These are phyloP conservation scores for Phyllostomus hastatus DNA, from an alignment of 2,113 vertebrate species.

Conservation along the genomic window DNA sequence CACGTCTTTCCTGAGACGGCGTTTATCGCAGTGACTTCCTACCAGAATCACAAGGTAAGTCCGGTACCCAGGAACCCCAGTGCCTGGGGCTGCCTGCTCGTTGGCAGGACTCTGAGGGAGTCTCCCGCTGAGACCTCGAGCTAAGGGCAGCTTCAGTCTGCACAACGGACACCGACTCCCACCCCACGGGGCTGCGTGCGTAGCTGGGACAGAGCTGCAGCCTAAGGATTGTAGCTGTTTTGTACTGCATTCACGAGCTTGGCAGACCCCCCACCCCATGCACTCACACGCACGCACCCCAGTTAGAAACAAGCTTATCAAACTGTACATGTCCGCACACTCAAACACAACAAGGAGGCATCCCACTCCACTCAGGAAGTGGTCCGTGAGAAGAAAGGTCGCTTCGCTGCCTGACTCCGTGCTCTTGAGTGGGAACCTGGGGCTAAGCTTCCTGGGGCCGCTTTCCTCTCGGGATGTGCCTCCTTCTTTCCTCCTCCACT, in stretches of 20 bases:
- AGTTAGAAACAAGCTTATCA: background rate
- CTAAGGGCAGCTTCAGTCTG: fast-evolving
- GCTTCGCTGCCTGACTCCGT: fast-evolving
- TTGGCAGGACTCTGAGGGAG: background rate
- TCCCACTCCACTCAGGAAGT: background rate
- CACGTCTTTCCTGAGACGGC: conserved; percentile 97
- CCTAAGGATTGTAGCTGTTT: background rate
- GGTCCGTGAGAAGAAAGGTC: background rate
- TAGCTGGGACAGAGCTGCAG: no score
- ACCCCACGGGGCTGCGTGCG: background rate
- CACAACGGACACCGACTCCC: fast-evolving
- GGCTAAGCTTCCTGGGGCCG: background rate
- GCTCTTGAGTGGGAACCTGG: background rate
- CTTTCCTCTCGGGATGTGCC: background rate
- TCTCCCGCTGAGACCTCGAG: fast-evolving
- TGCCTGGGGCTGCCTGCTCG: background rate
- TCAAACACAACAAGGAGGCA: background rate
- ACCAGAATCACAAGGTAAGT: conserved; percentile 97
- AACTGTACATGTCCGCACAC: background rate
- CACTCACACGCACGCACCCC: no score
- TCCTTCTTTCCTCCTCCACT: background rate
- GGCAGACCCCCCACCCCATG: no score
- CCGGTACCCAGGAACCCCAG: fast-evolving
- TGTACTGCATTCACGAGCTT: background rate
- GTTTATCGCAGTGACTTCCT: conserved; percentile 98